These are phyloP conservation scores for Watsonalla binaria DNA, from an alignment of 2,888 invertebrate genomes.

Conservation along the genomic window DNA sequence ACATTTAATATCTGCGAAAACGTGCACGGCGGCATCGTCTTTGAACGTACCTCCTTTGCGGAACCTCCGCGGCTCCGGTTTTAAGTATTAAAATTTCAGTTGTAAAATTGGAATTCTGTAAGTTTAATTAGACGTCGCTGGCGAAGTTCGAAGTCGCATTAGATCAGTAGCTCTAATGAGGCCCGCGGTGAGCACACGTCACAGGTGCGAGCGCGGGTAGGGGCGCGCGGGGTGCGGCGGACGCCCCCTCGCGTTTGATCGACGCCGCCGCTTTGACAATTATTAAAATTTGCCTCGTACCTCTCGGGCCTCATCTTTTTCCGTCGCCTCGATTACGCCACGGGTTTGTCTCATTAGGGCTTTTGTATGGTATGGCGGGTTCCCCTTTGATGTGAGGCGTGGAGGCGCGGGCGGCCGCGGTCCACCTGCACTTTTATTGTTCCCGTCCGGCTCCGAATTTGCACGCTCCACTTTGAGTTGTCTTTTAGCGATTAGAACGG, in stretches of 20 bases:
- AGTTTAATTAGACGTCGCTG: slow-evolving; percentile 73
- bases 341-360: slow-evolving; percentile 79
- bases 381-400: slow-evolving; percentile 69
- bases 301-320: slow-evolving; percentile 77
- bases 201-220: slow-evolving; percentile 49
- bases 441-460: slow-evolving; percentile 66
- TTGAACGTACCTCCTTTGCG: slow-evolving; percentile 72
- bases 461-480: slow-evolving; percentile 73
- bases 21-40: slow-evolving; percentile 75
- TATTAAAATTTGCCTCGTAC: slow-evolving; percentile 80
- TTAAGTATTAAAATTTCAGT: slow-evolving; percentile 75
- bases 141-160: slow-evolving; percentile 71
- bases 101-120: slow-evolving; percentile 75
- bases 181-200: slow-evolving; percentile 72
- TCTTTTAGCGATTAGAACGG: slow-evolving; percentile 67
- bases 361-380: slow-evolving; percentile 75
- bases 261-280: slow-evolving; percentile 80
- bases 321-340: slow-evolving; percentile 78
- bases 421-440: slow-evolving; percentile 78
- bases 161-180: slow-evolving; percentile 76
- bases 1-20: slow-evolving; percentile 80
- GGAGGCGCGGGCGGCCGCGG: slow-evolving; percentile 50
- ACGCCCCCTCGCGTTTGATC: slow-evolving; percentile 70
- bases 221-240: slow-evolving; percentile 16
- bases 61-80: slow-evolving; percentile 62